phyloP scores from a whole-genome alignment of 2,797 vertebrate genomes.

The Capromys pilorides region DNA sequence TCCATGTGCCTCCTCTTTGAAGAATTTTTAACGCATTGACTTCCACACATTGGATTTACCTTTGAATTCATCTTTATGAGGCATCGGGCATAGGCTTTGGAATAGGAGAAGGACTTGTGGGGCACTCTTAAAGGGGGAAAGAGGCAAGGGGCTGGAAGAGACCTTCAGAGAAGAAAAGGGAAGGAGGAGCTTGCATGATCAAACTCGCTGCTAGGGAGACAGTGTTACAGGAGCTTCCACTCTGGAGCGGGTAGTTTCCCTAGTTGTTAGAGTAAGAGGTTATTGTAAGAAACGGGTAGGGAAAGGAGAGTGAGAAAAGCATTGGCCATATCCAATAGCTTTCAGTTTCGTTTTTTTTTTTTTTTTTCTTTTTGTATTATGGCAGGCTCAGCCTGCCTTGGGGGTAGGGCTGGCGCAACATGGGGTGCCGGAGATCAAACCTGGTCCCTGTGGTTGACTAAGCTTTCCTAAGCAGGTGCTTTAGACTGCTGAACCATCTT shows the following conservation, averaged over 20 bases:
- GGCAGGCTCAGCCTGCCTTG: too few species aligned
- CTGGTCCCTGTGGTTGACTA: too few species aligned
- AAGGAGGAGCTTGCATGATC: accelerated
- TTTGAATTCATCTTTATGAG: background rate
- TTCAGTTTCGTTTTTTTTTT: too few species aligned
- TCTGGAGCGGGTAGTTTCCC: background rate
- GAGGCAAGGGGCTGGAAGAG: too few species aligned
- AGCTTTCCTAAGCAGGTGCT: too few species aligned
- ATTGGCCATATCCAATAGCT: background rate
- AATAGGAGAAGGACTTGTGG: background rate
- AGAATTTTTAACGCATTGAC: background rate
- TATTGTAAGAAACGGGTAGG: background rate
- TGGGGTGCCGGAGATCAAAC: too few species aligned
- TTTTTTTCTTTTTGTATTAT: too few species aligned
- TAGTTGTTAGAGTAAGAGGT: background rate
- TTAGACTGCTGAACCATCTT: too few species aligned
- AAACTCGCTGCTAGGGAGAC: background rate
- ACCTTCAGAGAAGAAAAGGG: background rate
- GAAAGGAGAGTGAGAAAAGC: background rate
- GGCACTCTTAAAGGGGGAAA: background rate
- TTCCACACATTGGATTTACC: background rate
- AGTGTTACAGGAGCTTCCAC: background rate
- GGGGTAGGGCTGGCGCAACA: too few species aligned
- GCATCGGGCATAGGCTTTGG: background rate
- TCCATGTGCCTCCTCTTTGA: too few species aligned